Base-by-base conservation (phyloP, 2,797 vertebrate genomes). In the Kryptopterus vitreolus region DNA sequence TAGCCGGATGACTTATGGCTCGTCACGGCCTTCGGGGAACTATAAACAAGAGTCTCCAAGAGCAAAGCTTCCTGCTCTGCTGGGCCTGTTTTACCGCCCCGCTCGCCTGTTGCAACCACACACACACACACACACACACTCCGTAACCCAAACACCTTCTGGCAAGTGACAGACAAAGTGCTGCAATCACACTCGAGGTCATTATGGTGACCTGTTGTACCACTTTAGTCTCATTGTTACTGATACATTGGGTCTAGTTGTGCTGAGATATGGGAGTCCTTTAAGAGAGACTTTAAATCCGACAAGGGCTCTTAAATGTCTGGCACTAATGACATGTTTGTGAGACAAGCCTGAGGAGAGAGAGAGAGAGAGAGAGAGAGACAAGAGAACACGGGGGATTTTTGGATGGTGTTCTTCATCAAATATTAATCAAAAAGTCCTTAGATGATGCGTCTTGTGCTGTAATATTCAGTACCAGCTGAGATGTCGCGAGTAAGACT, bases 61-160 rank as follows among this genome's bases (percentile, higher is more conserved):
- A 87, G 86, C 66, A 85, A 69, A 86, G 88, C 86, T 84, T 85
- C 85, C 81, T 87, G 86, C 84, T 84, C 88, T 87, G 85, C 88
- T 86, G 87, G 87, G 90, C 89, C 89, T 87, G 88, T 90, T 90
- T 81, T 90, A 89, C 88, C 75, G 76, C 77, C 76, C 85, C 79
- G 78, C 88, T 87, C 84, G 89, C 87, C 82, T 77, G 75, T 77
- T 75, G 58, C 68, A 35, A 81, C n/a, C 81, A 86, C 84, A 87
- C 82, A 77, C 48, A 78, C 53, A 81, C 53, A n/a, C 81, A 86
- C 84, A 87, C 82, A 77, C 48, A 78, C 53, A 81, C 53, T 35
- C 62, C 85, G 82, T 88, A 91, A 91, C 90, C 90, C 90, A 92
- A 93, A 94, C 90, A 92, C 89, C 88, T 74, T 85, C 87, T 78